Base-by-base conservation (phyloP, 2,888 invertebrate species). In the Spodoptera littoralis region DNA sequence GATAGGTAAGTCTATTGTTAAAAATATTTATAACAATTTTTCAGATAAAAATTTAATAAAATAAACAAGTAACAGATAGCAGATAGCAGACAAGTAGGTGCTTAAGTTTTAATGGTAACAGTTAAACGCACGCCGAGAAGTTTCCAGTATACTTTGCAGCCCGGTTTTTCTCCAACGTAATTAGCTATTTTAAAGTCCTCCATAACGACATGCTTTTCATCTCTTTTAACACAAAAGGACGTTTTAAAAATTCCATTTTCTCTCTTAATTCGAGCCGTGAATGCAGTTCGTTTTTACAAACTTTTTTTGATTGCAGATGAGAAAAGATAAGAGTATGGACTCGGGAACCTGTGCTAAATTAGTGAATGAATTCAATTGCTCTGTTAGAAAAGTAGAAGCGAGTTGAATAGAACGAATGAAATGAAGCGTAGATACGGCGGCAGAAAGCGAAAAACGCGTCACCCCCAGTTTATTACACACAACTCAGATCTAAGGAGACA, bases 181-280 rank as follows among this genome's bases (percentile, higher is more conserved):
- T 89, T 89, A 87, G 87, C 84, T 84, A 84, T 84, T 88, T 86
- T 85, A 85, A 84, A 85, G 83, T 84, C 81, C 76, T 83, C 78
- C 83, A 82, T 83, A 88, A 84, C 75, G 88, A 86, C 81, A 82
- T 77, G 81, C 84, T 82, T 84, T 86, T 88, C 84, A 84, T 86
- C 82, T 84, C 66, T 73, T 76, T 76, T 76, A 70, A 79, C 77
- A 87, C 83, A 85, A 88, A 88, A 81, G 83, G 73, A 80, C 69
- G 73, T 71, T 87, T 88, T 81, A 82, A 84, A 79, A 85, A 84
- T 84, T 83, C 70, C 71, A 85, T 84, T 86, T 84, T 76, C 75
- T 81, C 78, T 77, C 76, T 79, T 80, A 75, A 80, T 84, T 81
- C 73, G 65, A 72, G 57, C 52, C 60, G 58, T 60, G 76, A 76